phyloP scores from a whole-genome alignment of 2,888 invertebrate species.

The Ryuthela nishihirai region DNA sequence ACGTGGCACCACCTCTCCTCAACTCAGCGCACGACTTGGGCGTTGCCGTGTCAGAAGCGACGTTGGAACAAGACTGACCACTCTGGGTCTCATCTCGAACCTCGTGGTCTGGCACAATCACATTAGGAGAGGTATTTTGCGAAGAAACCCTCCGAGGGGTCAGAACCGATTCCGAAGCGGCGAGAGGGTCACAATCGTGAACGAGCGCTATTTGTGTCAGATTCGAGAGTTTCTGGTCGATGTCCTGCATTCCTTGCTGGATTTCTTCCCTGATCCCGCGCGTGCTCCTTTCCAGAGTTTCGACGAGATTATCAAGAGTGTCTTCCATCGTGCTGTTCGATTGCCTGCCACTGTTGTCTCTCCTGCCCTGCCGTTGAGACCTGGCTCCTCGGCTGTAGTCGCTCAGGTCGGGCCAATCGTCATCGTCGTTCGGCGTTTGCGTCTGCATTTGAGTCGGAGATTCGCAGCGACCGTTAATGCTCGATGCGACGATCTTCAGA shows the following conservation, averaged over 20 bases:
- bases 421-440: not conserved
- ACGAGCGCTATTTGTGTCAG: constrained; percentile 7
- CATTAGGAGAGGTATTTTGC: not conserved
- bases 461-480: not conserved
- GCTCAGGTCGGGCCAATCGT: constrained; percentile 8
- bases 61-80: constrained; percentile 13
- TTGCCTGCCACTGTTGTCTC: not conserved
- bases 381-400: constrained; percentile 7
- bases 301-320: constrained; percentile 14
- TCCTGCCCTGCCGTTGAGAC: too few relatives aligned
- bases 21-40: constrained; percentile 42
- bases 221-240: constrained; percentile 28
- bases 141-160: not conserved
- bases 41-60: constrained; percentile 16
- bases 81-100: constrained; percentile 1
- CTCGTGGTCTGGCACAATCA: not conserved
- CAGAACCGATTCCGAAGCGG: constrained; percentile 5
- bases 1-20: constrained; percentile 41
- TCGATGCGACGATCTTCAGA: constrained; percentile 13
- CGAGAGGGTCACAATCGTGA: constrained; percentile 3
- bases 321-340: not conserved
- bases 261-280: constrained; percentile 32
- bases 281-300: constrained; percentile 19
- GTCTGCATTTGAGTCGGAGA: not conserved
- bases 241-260: constrained; percentile 22